Percentiles rank a stretch among this genome's conserved stretches.
Conservation (phyloP, 2,113 vertebrate genomes). For the Forbesichthys agassizii region DNA sequence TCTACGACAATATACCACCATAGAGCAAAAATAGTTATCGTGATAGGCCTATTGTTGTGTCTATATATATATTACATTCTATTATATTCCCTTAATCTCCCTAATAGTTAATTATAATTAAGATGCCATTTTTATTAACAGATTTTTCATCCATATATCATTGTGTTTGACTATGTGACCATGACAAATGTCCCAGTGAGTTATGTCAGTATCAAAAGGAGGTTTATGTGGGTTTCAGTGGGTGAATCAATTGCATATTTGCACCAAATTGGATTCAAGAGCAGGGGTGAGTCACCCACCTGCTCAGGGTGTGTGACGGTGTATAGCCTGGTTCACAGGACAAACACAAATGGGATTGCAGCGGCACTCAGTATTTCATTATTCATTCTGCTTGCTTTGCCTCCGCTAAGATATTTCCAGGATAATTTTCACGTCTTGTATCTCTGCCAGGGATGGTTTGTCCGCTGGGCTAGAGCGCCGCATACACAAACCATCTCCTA, state of each 20-base stretch:
- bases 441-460: constrained; percentile 6
- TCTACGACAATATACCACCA: too few relatives aligned
- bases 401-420: constrained; percentile 7
- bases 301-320: neutral
- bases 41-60: neutral
- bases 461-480: constrained; percentile 1
- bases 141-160: neutral
- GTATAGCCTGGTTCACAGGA: neutral
- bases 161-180: constrained; percentile 36
- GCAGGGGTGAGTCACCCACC: constrained; percentile 5
- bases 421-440: constrained; percentile 2
- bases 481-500: constrained; percentile 3
- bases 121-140: neutral
- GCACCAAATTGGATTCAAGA: constrained; percentile 18
- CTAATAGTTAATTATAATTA: constrained; percentile 19
- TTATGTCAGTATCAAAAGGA: too few relatives aligned
- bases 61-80: neutral
- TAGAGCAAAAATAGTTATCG: too few relatives aligned
- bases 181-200: constrained; percentile 2
- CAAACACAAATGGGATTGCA: neutral
- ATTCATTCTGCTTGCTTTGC: constrained; percentile 1
- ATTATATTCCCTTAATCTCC: neutral
- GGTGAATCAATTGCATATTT: constrained; percentile 32
- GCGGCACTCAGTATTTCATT: neutral
- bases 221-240: too few relatives aligned